Evolutionary conservation across 1,140 invertebrate genomes (phyloP), one percentile per base, ranked within the genome.

Genomic region (honey bee (Apis mellifera)): DNA sequence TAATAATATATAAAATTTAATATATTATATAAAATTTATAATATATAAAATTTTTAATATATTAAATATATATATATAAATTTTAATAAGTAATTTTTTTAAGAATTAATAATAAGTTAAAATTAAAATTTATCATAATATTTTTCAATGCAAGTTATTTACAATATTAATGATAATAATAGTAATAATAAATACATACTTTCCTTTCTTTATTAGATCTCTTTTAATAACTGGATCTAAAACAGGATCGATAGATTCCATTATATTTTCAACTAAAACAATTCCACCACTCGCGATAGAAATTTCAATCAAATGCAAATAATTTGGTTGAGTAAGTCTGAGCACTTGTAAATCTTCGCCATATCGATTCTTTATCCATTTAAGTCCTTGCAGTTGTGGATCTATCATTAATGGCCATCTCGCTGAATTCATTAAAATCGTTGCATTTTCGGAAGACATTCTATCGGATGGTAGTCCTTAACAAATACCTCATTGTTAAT

Each of bases 351-450:
- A 92, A 1, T 95, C 92, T 0, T 96, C 95, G 0, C 96, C 97
- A 88, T 96, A 97, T 89, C 95, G 97, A 13, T 95, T 97, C 94
- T 98, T 99, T 66, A 99, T 98, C 98, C 98, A 99, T 92, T 99
- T 99, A n/a, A 99, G 96, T 9, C 98, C 98, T 95, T 98, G 97
- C 90, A 96, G 88, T 91, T 98, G 97, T 7, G 98, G 98, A 95
- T 99, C 98, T 84, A 99, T 99, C 95, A 99, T 98, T 1, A 99
- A 94, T 0, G 98, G 98, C 98, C 98, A 99, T 64, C 98, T 95
- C 65, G 97, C 96, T 0, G 98, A 98, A 92, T 97, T 98, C 3
- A 96, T 97, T 21, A 99, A 94, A 87, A 99, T 99, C 9, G 97
- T 98, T 9, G 98, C 98, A 93, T 99, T 99, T 94, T 99, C 98